phyloP scores from a whole-genome alignment of 2,797 vertebrate genomes.

The Numenius phaeopus region DNA sequence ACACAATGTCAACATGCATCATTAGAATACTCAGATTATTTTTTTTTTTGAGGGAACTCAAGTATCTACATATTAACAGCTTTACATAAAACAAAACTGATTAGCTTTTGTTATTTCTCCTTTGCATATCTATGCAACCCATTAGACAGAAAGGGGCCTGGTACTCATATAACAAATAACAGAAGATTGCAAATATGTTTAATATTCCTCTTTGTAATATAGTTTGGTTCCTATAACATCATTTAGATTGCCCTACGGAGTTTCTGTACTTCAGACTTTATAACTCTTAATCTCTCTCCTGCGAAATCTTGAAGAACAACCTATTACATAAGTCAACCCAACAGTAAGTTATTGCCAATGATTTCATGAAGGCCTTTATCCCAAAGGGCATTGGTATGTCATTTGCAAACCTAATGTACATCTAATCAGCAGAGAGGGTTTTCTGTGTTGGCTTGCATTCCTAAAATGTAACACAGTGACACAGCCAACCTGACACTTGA shows the following conservation, averaged over 20 bases:
- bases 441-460: background rate
- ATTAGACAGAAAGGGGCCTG: background rate
- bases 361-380: constrained; percentile 13
- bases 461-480: background rate
- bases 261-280: constrained; percentile 20
- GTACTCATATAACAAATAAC: background rate
- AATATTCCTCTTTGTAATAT: constrained; percentile 22
- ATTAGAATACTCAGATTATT: background rate
- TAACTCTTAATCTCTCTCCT: constrained; percentile 38
- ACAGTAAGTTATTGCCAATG: background rate
- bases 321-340: background rate
- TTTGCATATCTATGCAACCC: constrained; percentile 1
- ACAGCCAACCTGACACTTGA: background rate
- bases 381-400: background rate
- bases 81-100: constrained; percentile 60
- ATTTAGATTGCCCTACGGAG: background rate
- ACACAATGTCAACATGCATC: background rate
- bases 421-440: background rate
- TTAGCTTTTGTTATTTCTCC: constrained; percentile 44
- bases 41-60: background rate
- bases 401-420: background rate
- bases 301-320: background rate
- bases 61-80: constrained; percentile 33
- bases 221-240: background rate
- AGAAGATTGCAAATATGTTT: constrained; percentile 33